Conservation (phyloP, 1,140 invertebrate genomes). For the Magallana gigas region DNA sequence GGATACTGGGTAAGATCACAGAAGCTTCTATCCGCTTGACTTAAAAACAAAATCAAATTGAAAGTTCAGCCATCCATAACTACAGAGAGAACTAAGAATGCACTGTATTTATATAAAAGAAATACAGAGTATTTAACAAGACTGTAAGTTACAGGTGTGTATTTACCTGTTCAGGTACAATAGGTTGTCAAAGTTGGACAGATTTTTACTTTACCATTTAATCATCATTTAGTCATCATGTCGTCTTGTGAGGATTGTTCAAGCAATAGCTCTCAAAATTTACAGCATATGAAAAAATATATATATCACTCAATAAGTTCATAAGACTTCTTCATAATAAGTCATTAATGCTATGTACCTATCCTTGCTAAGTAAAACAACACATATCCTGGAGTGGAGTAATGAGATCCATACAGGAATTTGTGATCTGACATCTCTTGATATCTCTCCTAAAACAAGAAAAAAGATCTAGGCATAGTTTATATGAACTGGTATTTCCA, state of each 20-base stretch:
- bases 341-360: not conserved
- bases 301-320: too few species aligned
- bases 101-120: not conserved
- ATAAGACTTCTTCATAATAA: too few species aligned
- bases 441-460: constrained; percentile 84
- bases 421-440: constrained; percentile 90
- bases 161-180: constrained; percentile 90
- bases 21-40: constrained; percentile 91
- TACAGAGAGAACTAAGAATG: too few species aligned
- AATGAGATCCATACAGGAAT: constrained; percentile 94
- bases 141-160: too few species aligned
- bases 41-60: constrained; percentile 78
- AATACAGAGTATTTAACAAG: not conserved
- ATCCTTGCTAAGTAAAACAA: constrained; percentile 91
- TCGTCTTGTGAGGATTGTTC: constrained; percentile 84
- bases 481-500: too few species aligned
- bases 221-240: too few species aligned
- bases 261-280: constrained; percentile 81
- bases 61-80: not conserved
- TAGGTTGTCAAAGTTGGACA: constrained; percentile 94
- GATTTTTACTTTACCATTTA: constrained; percentile 91
- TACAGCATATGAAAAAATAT: too few species aligned
- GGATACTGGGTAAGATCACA: constrained; percentile 96
- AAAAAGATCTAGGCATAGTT: too few species aligned
- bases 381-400: constrained; percentile 93